phyloP scores from a whole-genome alignment of 2,888 invertebrate species.

The Leucozona laternaria region DNA sequence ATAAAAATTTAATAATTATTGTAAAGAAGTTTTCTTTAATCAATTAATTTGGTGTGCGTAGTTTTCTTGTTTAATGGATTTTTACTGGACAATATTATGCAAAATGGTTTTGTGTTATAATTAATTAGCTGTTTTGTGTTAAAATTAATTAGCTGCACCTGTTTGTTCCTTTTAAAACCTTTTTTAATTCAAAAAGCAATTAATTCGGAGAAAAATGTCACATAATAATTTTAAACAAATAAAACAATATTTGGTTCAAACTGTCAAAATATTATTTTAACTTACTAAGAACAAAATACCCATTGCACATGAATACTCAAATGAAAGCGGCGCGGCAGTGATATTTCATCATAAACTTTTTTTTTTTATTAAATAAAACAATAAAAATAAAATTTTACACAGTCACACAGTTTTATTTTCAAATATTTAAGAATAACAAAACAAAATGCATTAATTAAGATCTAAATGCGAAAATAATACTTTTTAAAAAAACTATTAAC shows the following conservation, averaged over 20 bases:
- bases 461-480: conserved; percentile 26
- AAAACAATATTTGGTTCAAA: not conserved
- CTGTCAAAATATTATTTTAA: not conserved
- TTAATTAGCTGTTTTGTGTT: conserved; percentile 7
- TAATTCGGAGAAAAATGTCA: not conserved
- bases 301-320: not conserved
- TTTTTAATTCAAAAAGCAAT: not conserved
- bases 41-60: conserved; percentile 6
- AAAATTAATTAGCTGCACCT: conserved; percentile 2
- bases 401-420: conserved; percentile 43
- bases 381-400: conserved; percentile 35
- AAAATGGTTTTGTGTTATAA: not conserved
- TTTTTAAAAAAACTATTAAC: conserved; percentile 5
- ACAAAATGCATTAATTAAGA: conserved; percentile 22
- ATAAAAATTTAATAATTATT: not conserved
- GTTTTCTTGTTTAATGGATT: not conserved
- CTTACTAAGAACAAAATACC: not conserved
- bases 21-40: conserved; percentile 2
- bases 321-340: conserved; percentile 59
- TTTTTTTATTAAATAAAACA: conserved; percentile 6
- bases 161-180: conserved; percentile 6
- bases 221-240: not conserved
- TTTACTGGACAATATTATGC: not conserved
- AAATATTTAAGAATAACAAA: conserved; percentile 29
- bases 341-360: conserved; percentile 48